Evolutionary conservation across 2,888 invertebrate genomes (phyloP).

Genomic region (Xanthia togata): DNA sequence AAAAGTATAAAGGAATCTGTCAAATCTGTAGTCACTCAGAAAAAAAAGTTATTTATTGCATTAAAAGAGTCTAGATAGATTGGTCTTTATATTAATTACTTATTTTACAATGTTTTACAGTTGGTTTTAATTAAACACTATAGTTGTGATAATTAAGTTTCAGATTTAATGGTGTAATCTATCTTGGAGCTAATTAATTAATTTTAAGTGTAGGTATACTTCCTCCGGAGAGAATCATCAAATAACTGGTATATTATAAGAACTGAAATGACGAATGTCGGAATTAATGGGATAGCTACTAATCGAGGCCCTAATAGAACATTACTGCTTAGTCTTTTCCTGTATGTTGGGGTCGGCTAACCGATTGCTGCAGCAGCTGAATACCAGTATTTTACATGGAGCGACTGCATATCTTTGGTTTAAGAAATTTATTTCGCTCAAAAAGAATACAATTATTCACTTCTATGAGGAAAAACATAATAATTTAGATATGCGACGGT

Average conservation of each 20-base stretch:
- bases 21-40: conserved; percentile 1
- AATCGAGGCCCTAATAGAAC: background rate
- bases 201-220: conserved; percentile 4
- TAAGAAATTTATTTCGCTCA: too few relatives aligned
- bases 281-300: background rate
- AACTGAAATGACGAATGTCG: background rate
- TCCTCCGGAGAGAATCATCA: background rate
- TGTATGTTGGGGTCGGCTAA: too few relatives aligned
- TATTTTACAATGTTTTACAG: conserved; percentile 28
- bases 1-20: conserved; percentile 26
- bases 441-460: too few relatives aligned
- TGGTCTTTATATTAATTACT: conserved; percentile 41
- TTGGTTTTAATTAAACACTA: conserved; percentile 38
- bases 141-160: conserved; percentile 23
- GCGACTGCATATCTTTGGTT: too few relatives aligned
- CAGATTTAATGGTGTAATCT: conserved; percentile 11
- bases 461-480: too few relatives aligned
- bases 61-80: conserved; percentile 21
- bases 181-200: conserved; percentile 7
- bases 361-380: too few relatives aligned
- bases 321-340: too few relatives aligned
- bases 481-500: too few relatives aligned
- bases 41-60: conserved; percentile 32
- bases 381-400: too few relatives aligned
- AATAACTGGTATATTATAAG: conserved; percentile 3